Evolutionary conservation across 2,888 invertebrate genomes (phyloP), one percentile per base, ranked within the genome.

Genomic region (Drosophila yooni): DNA sequence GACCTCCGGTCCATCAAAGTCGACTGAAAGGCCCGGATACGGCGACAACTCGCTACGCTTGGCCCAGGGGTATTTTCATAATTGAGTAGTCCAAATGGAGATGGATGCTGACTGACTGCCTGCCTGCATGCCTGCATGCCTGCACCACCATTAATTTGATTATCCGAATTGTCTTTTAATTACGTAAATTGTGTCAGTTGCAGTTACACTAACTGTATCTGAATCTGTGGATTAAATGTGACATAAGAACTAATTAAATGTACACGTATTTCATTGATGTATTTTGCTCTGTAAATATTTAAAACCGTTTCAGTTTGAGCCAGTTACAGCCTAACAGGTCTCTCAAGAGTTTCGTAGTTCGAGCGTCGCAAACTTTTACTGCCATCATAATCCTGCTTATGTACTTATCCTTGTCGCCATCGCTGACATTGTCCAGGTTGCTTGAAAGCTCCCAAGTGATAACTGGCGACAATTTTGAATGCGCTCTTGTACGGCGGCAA

Each of bases 41-140:
- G 53, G 50, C 52, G 25, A 57, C 40, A 61, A 46, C 50, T 34
- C 51, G 21, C 29, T 33, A 56, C 31, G 33, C 36, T 40, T 27
- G 31, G 65, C 65, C 66, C 1, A 34, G 72, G 72, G 70, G 60
- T 56, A 58, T 67, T 74, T 78, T 78, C 79, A 83, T 83, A 83
- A 86, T 83, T 83, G 48, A 43, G n/a, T 15, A 29, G 13, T 25
- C 21, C 15, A 29, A 27, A 21, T 48, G 21, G 21, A 38, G 38
- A 27, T 33, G 43, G 34, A 52, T 36, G 46, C 33, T 53, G 50
- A 21, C 11, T 27, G 36, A 43, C 43, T 13, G 60, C 11, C 52
- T 50, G 27, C 21, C 25, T 52, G 52, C 7, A 7, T 50, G 27
- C 21, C 25, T 52, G 52, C 7, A 7, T 21, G 53, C 5, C 34